Conservation (phyloP, 92 coral and sea anemone species). For the Pocillopora grandis region DNA sequence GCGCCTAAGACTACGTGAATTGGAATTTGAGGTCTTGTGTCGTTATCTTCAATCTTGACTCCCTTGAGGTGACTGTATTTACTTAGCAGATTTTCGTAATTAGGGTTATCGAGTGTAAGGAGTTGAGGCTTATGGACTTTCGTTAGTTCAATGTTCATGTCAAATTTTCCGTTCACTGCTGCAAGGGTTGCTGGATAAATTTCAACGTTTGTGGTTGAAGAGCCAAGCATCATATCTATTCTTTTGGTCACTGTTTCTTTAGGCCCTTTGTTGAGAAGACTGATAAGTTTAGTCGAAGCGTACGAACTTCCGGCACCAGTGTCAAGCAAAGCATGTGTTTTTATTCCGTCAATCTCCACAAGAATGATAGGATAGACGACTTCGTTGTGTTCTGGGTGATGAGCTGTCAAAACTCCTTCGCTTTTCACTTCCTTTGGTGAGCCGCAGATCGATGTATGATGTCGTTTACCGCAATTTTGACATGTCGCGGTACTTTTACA, state of each 20-base stretch:
- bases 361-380: conserved; percentile 36
- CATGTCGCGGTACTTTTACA: conserved; percentile 55
- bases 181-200: conserved; percentile 37
- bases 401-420: conserved; percentile 40
- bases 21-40: conserved; percentile 42
- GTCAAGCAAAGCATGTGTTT: conserved; percentile 40
- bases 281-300: conserved; percentile 28
- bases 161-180: conserved; percentile 26
- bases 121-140: conserved; percentile 51
- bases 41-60: conserved; percentile 49
- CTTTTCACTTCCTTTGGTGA: conserved; percentile 31
- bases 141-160: conserved; percentile 43
- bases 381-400: conserved; percentile 19
- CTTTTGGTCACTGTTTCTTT: conserved; percentile 31
- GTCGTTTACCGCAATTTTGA: conserved; percentile 20
- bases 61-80: conserved; percentile 51
- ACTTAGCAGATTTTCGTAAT: conserved; percentile 38
- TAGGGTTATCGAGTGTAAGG: conserved; percentile 46
- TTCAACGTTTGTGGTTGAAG: conserved; percentile 38
- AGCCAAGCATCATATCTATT: conserved; percentile 51
- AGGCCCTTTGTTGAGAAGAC: conserved; percentile 19
- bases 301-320: conserved; percentile 43
- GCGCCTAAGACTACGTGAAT: conserved; percentile 58
- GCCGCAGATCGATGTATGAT: conserved; percentile 50
- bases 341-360: conserved; percentile 44